Base-by-base conservation (phyloP, 2,797 vertebrate species). In the Erethizon dorsatum region DNA sequence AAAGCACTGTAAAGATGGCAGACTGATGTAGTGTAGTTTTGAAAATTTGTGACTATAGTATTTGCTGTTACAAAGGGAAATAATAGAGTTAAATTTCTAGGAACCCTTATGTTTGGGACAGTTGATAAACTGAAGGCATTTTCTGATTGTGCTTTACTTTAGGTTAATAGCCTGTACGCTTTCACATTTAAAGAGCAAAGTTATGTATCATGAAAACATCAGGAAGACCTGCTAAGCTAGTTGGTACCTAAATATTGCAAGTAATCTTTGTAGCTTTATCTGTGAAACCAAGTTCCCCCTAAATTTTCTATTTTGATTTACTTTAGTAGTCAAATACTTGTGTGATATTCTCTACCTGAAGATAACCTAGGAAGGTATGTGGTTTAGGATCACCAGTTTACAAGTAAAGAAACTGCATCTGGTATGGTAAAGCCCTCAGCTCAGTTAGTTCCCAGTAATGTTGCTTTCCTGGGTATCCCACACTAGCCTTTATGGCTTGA, bases 141-240 rank as follows among this genome's bases (percentile, higher is more conserved):
- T 95, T 93, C 83, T 86, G 92, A 92, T 91, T 82, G 91, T 88
- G 69, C 85, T 97, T 96, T 95, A 37, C n/a, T 95, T 82, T 56
- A 90, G 69, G 91, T 94, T 77, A 96, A 80, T 45, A 94, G 67
- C 75, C 45, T 59, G 63, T 63, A 90, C 92, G 75, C 9, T 88
- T 97, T 97, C 93, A 95, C 63, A 87, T 97, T 97, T 96, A 97
- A 97, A 97, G 96, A 97, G 90, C 97, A 95, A 79, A 89, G 97
- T 92, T 97, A 84, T 97, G 75, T 86, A 91, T 98, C 92, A 96
- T 93, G 28, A 80, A 95, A 90, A 85, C 17, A 93, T 84, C 6
- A 78, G 61, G 83, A 79, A 94, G 90, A 82, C 41, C 28, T 10
- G 7, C 84, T 83, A 47, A 67, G 37, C 37, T 94, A 26, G 45